Evolutionary conservation across 2,888 invertebrate genomes (phyloP).

Genomic region (Rhabditoides inermis): DNA sequence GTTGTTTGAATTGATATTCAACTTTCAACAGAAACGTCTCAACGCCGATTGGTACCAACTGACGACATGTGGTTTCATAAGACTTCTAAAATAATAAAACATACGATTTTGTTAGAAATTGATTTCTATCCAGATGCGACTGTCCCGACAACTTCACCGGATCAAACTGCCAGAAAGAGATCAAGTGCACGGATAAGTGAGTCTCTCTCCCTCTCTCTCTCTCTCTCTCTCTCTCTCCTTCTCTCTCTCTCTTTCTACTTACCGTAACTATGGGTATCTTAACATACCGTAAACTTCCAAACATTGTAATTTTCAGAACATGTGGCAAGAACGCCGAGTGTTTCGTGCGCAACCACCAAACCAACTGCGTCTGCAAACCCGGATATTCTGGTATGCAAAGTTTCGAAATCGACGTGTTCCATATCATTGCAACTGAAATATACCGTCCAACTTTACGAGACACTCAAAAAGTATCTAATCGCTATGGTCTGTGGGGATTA

Average conservation of each 20-base stretch:
- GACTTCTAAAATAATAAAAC: no score
- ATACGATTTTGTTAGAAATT: not conserved
- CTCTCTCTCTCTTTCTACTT: no score
- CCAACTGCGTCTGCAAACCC: conserved; percentile 35
- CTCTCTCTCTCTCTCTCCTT: no score
- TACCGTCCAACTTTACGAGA: not conserved
- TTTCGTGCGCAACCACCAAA: conserved; percentile 31
- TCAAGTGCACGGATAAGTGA: conserved; percentile 20
- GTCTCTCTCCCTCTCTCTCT: no score
- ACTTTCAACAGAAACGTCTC: no score
- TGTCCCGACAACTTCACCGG: conserved; percentile 65
- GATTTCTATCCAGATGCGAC: conserved; percentile 36
- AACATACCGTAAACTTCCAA: no score
- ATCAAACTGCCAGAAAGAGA: conserved; percentile 61
- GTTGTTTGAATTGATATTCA: no score
- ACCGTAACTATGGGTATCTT: no score
- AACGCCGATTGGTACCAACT: no score
- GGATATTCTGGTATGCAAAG: conserved; percentile 29
- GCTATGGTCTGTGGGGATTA: no score
- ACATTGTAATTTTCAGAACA: no score
- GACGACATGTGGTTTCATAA: no score
- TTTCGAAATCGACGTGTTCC: not conserved
- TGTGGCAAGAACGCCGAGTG: conserved; percentile 37
- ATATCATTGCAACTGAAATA: conserved; percentile 1
- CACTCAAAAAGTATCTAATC: not conserved